Conservation (phyloP, 2,888 invertebrate genomes). For the Dynastes tityus region DNA sequence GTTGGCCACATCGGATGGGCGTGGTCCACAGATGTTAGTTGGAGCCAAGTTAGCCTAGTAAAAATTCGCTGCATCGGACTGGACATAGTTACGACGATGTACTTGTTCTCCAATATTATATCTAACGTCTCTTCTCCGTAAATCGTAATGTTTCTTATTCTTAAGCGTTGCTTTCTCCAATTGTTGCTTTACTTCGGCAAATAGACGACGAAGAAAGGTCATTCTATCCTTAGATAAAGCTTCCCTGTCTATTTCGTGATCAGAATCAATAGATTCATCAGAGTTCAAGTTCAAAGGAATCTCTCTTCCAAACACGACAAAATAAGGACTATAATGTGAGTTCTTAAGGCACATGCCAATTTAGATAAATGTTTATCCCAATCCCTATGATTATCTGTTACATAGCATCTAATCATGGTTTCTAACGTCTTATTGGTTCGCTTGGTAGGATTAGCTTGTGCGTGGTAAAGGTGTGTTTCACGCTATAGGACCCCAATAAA, state of each 20-base stretch:
- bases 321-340: slow-evolving; percentile 51
- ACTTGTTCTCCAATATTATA: slow-evolving; percentile 52
- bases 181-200: neutral
- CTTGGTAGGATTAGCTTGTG: slow-evolving; percentile 51
- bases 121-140: slow-evolving; percentile 48
- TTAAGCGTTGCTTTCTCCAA: neutral
- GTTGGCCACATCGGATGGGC: neutral
- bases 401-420: slow-evolving; percentile 51
- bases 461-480: slow-evolving; percentile 50
- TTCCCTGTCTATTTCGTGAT: neutral
- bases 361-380: neutral
- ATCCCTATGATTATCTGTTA: slow-evolving; percentile 23
- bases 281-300: slow-evolving; percentile 7
- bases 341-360: slow-evolving; percentile 48
- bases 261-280: neutral
- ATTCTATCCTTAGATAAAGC: neutral
- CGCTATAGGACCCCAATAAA: slow-evolving; percentile 36
- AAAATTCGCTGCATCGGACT: slow-evolving; percentile 55
- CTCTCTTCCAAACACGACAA: slow-evolving; percentile 50
- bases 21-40: slow-evolving; percentile 15
- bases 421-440: slow-evolving; percentile 51
- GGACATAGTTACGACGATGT: slow-evolving; percentile 52
- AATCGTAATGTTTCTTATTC: slow-evolving; percentile 48
- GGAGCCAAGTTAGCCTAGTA: slow-evolving; percentile 57
- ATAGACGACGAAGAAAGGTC: neutral